Conservation (phyloP, 2,113 vertebrate species). For the Cephalopterus ornatus region DNA sequence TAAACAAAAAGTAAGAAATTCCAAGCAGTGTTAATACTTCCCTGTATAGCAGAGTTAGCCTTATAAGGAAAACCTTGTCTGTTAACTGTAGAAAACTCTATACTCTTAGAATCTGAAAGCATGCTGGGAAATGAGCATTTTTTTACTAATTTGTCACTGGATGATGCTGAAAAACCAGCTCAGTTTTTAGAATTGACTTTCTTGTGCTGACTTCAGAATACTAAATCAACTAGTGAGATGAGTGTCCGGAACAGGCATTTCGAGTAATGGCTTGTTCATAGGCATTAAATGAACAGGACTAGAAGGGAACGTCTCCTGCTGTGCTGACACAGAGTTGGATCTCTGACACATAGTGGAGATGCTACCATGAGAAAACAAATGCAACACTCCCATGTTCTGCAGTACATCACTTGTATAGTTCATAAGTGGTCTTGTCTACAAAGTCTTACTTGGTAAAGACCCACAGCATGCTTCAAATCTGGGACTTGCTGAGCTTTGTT, state of each 20-base stretch:
- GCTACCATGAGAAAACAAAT: background rate
- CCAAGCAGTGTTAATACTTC: background rate
- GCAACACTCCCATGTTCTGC: rapidly evolving
- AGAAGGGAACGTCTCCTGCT: background rate
- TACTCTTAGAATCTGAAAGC: background rate
- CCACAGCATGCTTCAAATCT: background rate
- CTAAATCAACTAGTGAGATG: constrained; percentile 7
- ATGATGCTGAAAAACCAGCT: background rate
- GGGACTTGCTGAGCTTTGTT: background rate
- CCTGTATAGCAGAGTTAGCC: background rate
- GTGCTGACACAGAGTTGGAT: background rate
- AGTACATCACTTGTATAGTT: background rate
- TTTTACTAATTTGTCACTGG: background rate
- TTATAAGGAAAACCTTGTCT: constrained; percentile 8
- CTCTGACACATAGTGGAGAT: background rate
- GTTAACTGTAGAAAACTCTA: background rate
- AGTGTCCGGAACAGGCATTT: constrained; percentile 10
- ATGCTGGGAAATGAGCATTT: background rate
- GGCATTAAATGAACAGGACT: background rate
- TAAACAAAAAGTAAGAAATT: background rate
- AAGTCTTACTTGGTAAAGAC: background rate
- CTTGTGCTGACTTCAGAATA: background rate
- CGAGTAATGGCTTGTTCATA: constrained; percentile 4
- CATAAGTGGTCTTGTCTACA: rapidly evolving
- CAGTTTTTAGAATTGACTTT: background rate